Evolutionary conservation across 1,140 invertebrate genomes (phyloP).

Genomic region (Gryllus bimaculatus): DNA sequence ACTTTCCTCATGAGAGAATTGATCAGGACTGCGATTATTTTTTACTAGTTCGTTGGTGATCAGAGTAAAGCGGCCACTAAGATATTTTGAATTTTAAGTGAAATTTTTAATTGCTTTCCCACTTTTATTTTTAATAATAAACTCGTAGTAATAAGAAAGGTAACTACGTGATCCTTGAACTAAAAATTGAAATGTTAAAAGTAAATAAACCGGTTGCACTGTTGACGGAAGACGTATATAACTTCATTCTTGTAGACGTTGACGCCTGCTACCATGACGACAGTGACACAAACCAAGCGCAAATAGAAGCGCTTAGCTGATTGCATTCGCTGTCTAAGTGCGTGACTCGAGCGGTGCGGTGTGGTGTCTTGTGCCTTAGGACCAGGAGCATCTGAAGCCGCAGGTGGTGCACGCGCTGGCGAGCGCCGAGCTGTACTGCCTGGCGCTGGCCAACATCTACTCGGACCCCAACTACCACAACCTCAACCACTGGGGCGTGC

Average conservation of each 20-base stretch:
- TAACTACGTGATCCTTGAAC: too few species aligned
- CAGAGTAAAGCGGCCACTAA: too few species aligned
- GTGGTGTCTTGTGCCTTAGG: slow-evolving; percentile 44
- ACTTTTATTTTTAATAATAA: too few species aligned
- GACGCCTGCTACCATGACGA: background rate
- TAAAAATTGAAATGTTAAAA: too few species aligned
- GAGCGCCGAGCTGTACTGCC: slow-evolving; percentile 92
- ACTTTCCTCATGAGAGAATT: too few species aligned
- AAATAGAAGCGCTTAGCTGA: too few species aligned
- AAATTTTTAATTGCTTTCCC: too few species aligned
- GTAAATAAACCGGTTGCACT: too few species aligned
- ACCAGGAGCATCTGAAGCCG: slow-evolving; percentile 87
- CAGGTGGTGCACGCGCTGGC: slow-evolving; percentile 83
- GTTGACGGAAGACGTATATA: background rate
- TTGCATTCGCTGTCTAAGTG: background rate
- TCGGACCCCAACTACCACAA: slow-evolving; percentile 92
- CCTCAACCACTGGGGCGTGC: slow-evolving; percentile 87
- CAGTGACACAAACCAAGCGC: background rate
- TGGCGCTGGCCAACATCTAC: slow-evolving; percentile 92
- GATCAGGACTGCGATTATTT: too few species aligned
- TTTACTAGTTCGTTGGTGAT: too few species aligned
- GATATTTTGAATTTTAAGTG: too few species aligned
- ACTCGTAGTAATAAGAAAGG: too few species aligned
- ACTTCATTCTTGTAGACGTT: background rate
- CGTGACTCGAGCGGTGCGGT: background rate